These are phyloP conservation scores for Alsophila aescularia DNA, from an alignment of 2,888 invertebrate species.

Conservation along the genomic window DNA sequence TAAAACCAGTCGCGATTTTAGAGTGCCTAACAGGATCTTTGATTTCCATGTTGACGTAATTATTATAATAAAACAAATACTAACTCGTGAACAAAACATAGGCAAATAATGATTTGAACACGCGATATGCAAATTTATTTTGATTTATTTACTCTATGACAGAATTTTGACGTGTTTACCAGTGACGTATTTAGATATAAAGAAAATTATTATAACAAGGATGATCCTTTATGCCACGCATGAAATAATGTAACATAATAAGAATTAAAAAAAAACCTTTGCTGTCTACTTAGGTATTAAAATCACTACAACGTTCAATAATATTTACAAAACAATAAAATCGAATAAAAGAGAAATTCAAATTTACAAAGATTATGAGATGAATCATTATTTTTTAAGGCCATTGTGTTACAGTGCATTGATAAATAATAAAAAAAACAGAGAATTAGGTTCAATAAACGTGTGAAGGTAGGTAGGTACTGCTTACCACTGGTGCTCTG, in stretches of 20 bases:
- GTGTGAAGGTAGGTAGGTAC: no score
- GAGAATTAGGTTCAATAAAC: no score
- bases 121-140: slow-evolving; percentile 20
- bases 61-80: slow-evolving; percentile 18
- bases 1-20: slow-evolving; percentile 5
- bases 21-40: slow-evolving; percentile 23
- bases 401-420: no score
- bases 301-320: no score
- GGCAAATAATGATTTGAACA: slow-evolving; percentile 15
- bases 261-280: not conserved
- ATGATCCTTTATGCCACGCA: not conserved
- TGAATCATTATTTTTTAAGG: no score
- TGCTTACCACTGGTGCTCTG: no score
- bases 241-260: not conserved
- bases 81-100: slow-evolving; percentile 8
- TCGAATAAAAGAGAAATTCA: no score
- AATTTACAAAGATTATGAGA: no score
- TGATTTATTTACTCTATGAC: slow-evolving; percentile 19
- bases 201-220: no score
- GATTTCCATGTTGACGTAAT: slow-evolving; percentile 20
- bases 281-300: no score
- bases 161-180: slow-evolving; percentile 15
- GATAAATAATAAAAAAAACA: no score
- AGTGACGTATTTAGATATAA: not conserved
- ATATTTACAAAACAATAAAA: no score